phyloP scores from a whole-genome alignment of 2,797 vertebrate species.

The Podarcis lilfordi region DNA sequence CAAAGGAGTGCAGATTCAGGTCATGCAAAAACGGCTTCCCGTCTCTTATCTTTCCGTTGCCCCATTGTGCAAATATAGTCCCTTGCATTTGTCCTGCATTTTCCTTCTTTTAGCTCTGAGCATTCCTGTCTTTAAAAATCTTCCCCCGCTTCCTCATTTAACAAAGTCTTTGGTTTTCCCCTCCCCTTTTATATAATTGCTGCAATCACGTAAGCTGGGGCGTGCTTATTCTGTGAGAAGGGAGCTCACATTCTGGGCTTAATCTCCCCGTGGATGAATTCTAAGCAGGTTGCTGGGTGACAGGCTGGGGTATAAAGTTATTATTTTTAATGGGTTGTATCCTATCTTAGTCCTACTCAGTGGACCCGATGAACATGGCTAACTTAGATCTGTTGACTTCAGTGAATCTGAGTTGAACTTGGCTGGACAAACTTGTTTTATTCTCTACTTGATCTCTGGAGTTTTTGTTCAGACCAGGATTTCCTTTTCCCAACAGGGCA shows the following conservation, averaged over 20 bases:
- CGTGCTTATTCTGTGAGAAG: not conserved
- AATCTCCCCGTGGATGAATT: not conserved
- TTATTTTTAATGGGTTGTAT: not conserved
- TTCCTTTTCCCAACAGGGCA: no score
- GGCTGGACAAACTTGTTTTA: not conserved
- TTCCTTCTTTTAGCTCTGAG: not conserved
- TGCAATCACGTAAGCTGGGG: not conserved
- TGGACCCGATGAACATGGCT: no score
- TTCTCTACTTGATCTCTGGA: not conserved
- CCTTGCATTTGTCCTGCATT: no score
- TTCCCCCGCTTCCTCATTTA: not conserved
- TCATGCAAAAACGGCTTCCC: not conserved
- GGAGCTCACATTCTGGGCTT: not conserved
- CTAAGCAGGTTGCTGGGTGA: no score
- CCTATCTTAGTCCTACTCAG: not conserved
- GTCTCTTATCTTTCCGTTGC: slow-evolving; percentile 19
- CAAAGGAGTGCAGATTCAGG: not conserved
- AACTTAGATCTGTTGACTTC: no score
- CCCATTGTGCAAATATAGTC: no score
- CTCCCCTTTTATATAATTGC: no score
- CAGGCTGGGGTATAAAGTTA: no score
- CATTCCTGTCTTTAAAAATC: not conserved
- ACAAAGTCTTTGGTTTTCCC: not conserved
- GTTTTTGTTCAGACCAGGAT: not conserved
- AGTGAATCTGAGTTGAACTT: no score